Conservation (phyloP, 2,113 vertebrate species). For the Meriones unguiculatus region DNA sequence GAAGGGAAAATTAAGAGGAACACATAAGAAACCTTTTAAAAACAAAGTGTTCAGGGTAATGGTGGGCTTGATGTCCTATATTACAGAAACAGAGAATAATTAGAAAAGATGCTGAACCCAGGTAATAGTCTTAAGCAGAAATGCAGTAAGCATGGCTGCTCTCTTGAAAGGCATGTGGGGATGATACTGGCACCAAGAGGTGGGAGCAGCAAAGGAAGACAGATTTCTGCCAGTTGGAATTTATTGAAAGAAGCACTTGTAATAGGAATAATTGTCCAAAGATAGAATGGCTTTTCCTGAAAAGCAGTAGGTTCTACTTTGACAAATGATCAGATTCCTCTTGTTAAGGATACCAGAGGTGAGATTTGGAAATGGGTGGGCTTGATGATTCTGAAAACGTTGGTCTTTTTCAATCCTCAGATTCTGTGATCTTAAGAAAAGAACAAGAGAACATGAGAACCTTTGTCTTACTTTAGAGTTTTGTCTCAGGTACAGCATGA, state of each 20-base stretch:
- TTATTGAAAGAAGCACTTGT: neutral
- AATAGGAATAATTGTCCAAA: neutral
- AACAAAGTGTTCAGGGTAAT: neutral
- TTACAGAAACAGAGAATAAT: constrained; percentile 26
- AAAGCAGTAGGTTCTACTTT: neutral
- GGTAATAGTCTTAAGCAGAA: neutral
- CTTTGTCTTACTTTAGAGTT: constrained; percentile 15
- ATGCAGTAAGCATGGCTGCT: neutral
- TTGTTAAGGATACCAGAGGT: neutral
- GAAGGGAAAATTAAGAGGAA: neutral
- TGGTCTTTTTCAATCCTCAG: neutral
- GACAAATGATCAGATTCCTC: neutral
- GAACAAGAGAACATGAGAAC: neutral
- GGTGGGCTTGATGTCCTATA: constrained; percentile 9
- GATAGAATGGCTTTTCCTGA: neutral
- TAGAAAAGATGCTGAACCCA: constrained; percentile 17
- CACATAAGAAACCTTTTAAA: constrained; percentile 18
- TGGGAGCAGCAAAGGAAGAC: constrained; percentile 15
- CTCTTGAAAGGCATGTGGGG: neutral
- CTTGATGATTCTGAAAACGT: neutral
- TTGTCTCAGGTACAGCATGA: constrained; percentile 4
- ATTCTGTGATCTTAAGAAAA: constrained; percentile 41
- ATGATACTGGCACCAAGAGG: neutral
- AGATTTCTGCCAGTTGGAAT: neutral
- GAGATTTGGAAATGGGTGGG: neutral